Percentiles rank a stretch among this genome's conserved stretches.
Conservation (phyloP, 1,140 invertebrate species). For the Papilio glaucus region DNA sequence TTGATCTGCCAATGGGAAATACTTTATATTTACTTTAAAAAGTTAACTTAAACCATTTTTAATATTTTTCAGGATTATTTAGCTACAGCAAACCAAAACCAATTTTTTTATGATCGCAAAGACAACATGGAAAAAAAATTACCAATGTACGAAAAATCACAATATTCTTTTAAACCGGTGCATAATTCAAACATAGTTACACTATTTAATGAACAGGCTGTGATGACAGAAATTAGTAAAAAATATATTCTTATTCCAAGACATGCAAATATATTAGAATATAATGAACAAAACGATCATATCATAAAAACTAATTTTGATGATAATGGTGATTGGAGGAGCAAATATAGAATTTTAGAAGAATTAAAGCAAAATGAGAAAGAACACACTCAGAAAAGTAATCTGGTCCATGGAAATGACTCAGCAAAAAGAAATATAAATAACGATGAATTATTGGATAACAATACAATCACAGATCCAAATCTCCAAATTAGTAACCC, state of each 20-base stretch:
- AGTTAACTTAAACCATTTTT: neutral
- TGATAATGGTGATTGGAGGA: slow-evolving; percentile 67
- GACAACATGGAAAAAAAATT: neutral
- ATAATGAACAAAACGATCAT: slow-evolving; percentile 36
- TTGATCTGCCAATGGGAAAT: no score
- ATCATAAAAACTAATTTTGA: slow-evolving; percentile 42
- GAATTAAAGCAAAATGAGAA: slow-evolving; percentile 68
- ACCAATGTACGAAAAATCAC: neutral
- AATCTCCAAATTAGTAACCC: neutral
- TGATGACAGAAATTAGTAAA: slow-evolving; percentile 69
- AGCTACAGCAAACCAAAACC: neutral
- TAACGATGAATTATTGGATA: neutral
- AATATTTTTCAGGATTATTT: slow-evolving; percentile 14
- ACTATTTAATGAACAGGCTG: slow-evolving; percentile 47
- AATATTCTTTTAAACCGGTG: neutral
- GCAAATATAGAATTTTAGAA: slow-evolving; percentile 74
- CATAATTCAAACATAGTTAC: neutral
- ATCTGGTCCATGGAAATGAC: neutral
- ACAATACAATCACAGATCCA: neutral
- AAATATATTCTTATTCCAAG: slow-evolving; percentile 77
- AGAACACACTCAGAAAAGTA: slow-evolving; percentile 42
- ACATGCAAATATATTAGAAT: slow-evolving; percentile 37
- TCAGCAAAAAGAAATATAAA: neutral
- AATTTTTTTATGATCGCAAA: neutral
- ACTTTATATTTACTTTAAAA: no score